Base-by-base conservation (phyloP, 1,140 invertebrate genomes). In the Leptinotarsa lineolata region DNA sequence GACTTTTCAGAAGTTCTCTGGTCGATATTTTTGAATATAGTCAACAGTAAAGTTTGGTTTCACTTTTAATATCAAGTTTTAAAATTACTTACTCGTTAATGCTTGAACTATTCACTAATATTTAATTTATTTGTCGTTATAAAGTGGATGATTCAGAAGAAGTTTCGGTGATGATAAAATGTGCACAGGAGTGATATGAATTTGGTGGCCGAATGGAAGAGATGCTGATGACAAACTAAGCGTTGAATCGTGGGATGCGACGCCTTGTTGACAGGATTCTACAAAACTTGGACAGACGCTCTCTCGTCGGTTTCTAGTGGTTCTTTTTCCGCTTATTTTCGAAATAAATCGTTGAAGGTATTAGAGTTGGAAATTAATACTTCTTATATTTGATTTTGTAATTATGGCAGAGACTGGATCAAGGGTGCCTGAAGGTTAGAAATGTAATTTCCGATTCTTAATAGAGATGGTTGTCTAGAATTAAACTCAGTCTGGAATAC, bases 211-310 rank as follows among this genome's bases (percentile, higher is more conserved):
- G 69, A 59, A 24, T 24, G 39, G 69, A 45, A 39, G 69, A 20
- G 69, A 59, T 71, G 69, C 69, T 71, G 69, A 63, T 71, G 59
- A 59, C 69, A 46, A 63, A 71, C 69, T 71, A 71, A 71, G 46
- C 69, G 58, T 15, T 16, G 59, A 24, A 71, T 44, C 22, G 44
- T 30, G 21, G 59, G 44, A 21, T 46, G 44, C 67, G 61, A 18
- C 61, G 24, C 20, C 20, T 48, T 45, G 20, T 68, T 68, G 67
- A 68, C 67, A 68, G 67, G 67, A 68, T 68, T 68, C 67, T 16
- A 54, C 22, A 48, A n/a, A 58, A 45, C 45, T 45, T 68, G 67
- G 67, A 58, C 67, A 68, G 67, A 45, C 48, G 67, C 67, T 20
- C 45, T 68, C 67, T 68, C 67, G 44, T 68, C 44, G 54, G 5